Conservation (phyloP, 1,140 invertebrate genomes). For the Orchestia grillus region DNA sequence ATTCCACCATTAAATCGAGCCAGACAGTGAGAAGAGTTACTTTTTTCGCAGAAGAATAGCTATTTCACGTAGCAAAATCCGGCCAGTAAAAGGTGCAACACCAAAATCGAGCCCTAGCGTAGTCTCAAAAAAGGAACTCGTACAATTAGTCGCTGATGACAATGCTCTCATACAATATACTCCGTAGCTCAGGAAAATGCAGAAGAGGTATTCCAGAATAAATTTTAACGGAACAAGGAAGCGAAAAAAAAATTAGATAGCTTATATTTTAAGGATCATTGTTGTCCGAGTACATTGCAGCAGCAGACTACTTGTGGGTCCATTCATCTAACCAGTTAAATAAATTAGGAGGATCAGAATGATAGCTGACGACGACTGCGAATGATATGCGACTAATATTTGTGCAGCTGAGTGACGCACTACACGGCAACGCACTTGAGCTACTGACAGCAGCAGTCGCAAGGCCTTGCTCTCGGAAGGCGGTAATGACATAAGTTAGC, state of each 20-base stretch:
- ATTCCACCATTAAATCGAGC: too few relatives aligned
- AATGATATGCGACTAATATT: not conserved
- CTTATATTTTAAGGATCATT: not conserved
- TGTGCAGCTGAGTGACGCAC: not conserved
- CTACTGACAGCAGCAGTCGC: not conserved
- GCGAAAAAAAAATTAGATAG: not conserved
- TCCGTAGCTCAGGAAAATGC: not conserved
- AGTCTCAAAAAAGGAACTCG: not conserved
- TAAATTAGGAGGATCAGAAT: not conserved
- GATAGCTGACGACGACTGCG: not conserved
- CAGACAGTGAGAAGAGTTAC: too few relatives aligned
- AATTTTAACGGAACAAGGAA: not conserved
- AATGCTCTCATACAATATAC: not conserved
- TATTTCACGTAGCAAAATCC: too few relatives aligned
- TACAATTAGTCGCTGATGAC: not conserved
- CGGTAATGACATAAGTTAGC: not conserved
- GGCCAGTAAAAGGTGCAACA: too few relatives aligned
- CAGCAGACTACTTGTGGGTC: not conserved
- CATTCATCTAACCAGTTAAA: not conserved
- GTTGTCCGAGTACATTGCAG: not conserved
- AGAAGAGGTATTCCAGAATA: not conserved
- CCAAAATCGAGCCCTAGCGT: too few relatives aligned
- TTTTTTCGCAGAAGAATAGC: too few relatives aligned
- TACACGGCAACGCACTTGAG: not conserved
- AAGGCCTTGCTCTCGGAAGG: not conserved